Evolutionary conservation across 2,888 invertebrate species (phyloP).

Genomic region (Galerucella calmariensis): DNA sequence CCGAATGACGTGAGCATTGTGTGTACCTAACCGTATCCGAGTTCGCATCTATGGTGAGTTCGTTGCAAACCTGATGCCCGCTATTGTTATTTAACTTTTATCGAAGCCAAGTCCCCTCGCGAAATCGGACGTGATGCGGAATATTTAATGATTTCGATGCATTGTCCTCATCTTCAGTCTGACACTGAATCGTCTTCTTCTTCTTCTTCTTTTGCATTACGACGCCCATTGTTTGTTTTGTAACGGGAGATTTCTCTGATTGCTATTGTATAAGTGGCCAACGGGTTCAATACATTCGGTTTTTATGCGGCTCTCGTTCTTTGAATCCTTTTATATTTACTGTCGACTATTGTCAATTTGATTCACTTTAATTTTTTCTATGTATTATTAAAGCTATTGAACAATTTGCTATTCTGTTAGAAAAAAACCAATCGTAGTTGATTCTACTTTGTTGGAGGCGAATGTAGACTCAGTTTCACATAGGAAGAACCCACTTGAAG

Average conservation of each 20-base stretch:
- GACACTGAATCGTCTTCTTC: constrained; percentile 56
- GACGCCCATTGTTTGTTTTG: constrained; percentile 55
- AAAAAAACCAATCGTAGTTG: too few relatives aligned
- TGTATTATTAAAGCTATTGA: not conserved
- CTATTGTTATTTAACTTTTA: constrained; percentile 57
- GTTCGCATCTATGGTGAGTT: constrained; percentile 56
- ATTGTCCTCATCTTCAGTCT: constrained; percentile 54
- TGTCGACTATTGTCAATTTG: constrained; percentile 5
- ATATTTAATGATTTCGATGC: constrained; percentile 59
- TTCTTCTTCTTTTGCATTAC: constrained; percentile 52
- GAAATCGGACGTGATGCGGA: constrained; percentile 59
- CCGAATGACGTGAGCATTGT: constrained; percentile 58
- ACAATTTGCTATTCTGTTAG: not conserved
- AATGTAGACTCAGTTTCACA: too few relatives aligned
- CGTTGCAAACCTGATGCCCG: constrained; percentile 55
- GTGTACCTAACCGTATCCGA: constrained; percentile 57
- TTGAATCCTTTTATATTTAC: constrained; percentile 13
- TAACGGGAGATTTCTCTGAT: constrained; percentile 52
- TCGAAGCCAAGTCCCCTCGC: constrained; percentile 56
- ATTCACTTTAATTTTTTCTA: not conserved
- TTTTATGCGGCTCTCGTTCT: constrained; percentile 30
- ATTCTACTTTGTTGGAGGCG: too few relatives aligned
- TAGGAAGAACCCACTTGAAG: too few relatives aligned
- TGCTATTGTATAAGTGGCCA: constrained; percentile 42
- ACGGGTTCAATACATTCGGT: constrained; percentile 35